These are phyloP conservation scores for Zaprionus ghesquierei DNA, from an alignment of 1,140 invertebrate genomes.

Conservation along the genomic window DNA sequence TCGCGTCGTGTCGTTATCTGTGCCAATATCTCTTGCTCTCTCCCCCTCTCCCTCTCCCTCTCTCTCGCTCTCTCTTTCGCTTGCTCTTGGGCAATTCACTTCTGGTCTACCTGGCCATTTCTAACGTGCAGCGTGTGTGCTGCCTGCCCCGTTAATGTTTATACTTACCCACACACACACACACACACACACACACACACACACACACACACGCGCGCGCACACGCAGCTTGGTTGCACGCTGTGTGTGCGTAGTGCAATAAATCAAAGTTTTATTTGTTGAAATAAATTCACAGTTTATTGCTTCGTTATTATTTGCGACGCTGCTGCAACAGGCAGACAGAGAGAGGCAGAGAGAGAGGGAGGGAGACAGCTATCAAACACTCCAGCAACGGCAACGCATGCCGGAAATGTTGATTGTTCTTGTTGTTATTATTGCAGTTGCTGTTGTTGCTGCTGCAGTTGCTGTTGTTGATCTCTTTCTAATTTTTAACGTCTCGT, in stretches of 20 bases:
- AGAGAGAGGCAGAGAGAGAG: constrained; percentile 25
- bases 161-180: constrained; percentile 17
- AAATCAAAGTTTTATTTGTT: constrained; percentile 81
- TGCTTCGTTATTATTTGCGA: constrained; percentile 75
- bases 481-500: constrained; percentile 33
- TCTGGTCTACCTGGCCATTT: constrained; percentile 24
- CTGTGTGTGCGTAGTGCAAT: constrained; percentile 75
- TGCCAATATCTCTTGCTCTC: constrained; percentile 31
- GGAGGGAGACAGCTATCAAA: constrained; percentile 43
- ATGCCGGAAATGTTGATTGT: constrained; percentile 51
- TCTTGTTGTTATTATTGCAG: constrained; percentile 34
- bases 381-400: constrained; percentile 40
- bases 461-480: constrained; percentile 27
- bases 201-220: too few species aligned
- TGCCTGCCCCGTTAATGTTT: constrained; percentile 42
- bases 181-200: constrained; percentile 6
- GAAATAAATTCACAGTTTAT: constrained; percentile 81
- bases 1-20: constrained; percentile 37
- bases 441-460: background rate
- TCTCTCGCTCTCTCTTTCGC: background rate
- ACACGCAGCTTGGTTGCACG: constrained; percentile 57
- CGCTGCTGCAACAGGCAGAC: background rate
- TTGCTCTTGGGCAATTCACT: constrained; percentile 25
- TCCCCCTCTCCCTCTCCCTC: background rate
- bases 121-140: constrained; percentile 26